These are phyloP conservation scores for Bostrychus sinensis DNA, from an alignment of 2,113 vertebrate genomes.

Conservation along the genomic window DNA sequence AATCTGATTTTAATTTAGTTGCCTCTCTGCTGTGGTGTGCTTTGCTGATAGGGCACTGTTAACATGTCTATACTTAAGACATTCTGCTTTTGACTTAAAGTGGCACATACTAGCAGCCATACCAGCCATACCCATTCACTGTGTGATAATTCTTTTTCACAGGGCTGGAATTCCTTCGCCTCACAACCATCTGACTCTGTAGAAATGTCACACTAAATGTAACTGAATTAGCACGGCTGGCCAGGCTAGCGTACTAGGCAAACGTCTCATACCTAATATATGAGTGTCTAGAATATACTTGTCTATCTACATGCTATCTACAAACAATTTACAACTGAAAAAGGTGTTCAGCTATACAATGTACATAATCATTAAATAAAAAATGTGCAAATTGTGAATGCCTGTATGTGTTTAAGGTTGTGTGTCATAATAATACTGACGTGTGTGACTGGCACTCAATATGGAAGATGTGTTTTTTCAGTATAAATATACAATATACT, in stretches of 20 bases:
- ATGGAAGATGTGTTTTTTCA: too few species aligned
- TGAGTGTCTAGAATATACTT: conserved; percentile 10
- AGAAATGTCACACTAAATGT: neutral
- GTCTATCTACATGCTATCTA: conserved; percentile 50
- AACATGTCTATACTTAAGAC: conserved; percentile 5
- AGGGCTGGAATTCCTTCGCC: neutral
- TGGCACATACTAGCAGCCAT: conserved; percentile 8
- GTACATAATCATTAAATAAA: conserved; percentile 17
- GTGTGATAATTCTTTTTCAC: neutral
- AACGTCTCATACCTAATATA: conserved; percentile 22
- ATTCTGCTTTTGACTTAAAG: conserved; percentile 3
- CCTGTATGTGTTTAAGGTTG: neutral
- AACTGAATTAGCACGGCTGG: neutral
- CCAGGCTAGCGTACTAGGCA: conserved; percentile 16
- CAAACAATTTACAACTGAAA: conserved; percentile 24
- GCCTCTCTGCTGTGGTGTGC: neutral
- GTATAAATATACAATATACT: too few species aligned
- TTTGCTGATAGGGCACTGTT: neutral
- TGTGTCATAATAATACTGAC: neutral
- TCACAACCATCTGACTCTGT: neutral
- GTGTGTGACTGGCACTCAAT: too few species aligned
- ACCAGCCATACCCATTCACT: neutral
- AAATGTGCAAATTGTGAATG: conserved; percentile 11
- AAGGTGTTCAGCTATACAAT: conserved; percentile 5
- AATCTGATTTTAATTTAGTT: neutral